Evolutionary conservation across 2,888 invertebrate genomes (phyloP).

Genomic region (Tupiocoris notatus): DNA sequence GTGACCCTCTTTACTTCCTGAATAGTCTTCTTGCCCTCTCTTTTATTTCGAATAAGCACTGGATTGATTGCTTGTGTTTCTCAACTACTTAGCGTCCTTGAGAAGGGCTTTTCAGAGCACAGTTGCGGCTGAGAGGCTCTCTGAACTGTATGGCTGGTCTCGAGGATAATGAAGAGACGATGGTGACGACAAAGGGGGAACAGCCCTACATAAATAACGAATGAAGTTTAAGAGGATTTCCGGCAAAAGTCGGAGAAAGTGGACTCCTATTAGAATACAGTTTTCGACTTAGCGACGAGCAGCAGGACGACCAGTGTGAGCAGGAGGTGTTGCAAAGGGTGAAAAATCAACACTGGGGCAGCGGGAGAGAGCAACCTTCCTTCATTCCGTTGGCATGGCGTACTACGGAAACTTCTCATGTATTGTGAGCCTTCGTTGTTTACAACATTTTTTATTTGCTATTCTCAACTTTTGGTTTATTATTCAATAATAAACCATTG

Average conservation of each 20-base stretch:
- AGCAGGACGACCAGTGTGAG: background rate
- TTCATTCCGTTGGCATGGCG: background rate
- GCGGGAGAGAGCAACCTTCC: background rate
- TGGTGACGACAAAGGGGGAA: background rate
- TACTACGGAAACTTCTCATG: background rate
- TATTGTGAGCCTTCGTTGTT: background rate
- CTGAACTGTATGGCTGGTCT: background rate
- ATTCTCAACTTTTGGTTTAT: background rate
- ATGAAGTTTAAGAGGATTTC: slow-evolving; percentile 34
- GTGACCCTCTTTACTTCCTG: background rate
- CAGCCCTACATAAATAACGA: slow-evolving; percentile 36
- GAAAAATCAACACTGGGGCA: background rate
- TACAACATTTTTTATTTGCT: background rate
- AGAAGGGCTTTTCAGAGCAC: slow-evolving; percentile 16
- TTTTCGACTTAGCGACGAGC: slow-evolving; percentile 29
- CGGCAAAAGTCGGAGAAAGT: slow-evolving; percentile 26
- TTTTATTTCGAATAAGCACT: slow-evolving; percentile 9
- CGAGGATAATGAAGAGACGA: background rate
- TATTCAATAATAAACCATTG: too few relatives aligned
- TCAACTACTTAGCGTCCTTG: slow-evolving; percentile 20
- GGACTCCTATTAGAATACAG: slow-evolving; percentile 39
- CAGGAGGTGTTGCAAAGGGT: slow-evolving; percentile 2
- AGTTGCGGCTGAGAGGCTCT: background rate
- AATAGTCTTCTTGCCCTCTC: background rate
- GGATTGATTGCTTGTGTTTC: slow-evolving; percentile 24